Base-by-base conservation (phyloP, 1,140 invertebrate genomes). In the Hycleus phaleratus region DNA sequence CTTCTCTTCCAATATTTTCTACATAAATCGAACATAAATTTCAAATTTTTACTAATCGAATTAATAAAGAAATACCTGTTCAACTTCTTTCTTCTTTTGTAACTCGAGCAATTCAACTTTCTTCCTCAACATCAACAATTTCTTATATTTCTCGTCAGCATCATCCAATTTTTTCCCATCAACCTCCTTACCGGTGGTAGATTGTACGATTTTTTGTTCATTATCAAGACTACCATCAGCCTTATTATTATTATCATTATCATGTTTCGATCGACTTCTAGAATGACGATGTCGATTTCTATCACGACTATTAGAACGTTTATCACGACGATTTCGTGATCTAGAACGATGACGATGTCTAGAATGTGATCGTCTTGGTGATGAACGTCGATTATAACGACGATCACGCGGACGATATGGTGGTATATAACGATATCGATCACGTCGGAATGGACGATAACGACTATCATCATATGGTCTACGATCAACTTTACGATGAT, bases 51-150 rank as follows among this genome's bases (percentile, higher is more conserved):
- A 11, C 3, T 10, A 42, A n/a, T 42, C 38, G 32, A 11, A 56
- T 42, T 39, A 39, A 39, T 7, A 39, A 43, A 49, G 2, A 49
- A 9, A 3, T 56, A 69, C 68, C 46, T 68, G 59, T 58, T 73
- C 71, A n/a, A 70, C 70, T 24, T 71, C 71, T 44, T 68, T 66
- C 43, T 67, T 67, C 57, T 73, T 74, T 48, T 71, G 71, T 60
- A 71, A 59, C 45, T 73, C 69, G 32, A 73, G 49, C 48, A 79
- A 72, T 64, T 79, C 78, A 77, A 81, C 79, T 59, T 81, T 78
- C 52, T 79, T 79, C 55, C 78, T 78, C 1, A 81, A 61, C 45
- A 80, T 65, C 47, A 79, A 61, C 0, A 79, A 64, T 56, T 67
- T 66, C 46, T 65, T 73, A 49, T 72, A 72, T 48, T 74, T 73